phyloP scores from a whole-genome alignment of 2,888 invertebrate genomes.

The Cacoxenus indagator region DNA sequence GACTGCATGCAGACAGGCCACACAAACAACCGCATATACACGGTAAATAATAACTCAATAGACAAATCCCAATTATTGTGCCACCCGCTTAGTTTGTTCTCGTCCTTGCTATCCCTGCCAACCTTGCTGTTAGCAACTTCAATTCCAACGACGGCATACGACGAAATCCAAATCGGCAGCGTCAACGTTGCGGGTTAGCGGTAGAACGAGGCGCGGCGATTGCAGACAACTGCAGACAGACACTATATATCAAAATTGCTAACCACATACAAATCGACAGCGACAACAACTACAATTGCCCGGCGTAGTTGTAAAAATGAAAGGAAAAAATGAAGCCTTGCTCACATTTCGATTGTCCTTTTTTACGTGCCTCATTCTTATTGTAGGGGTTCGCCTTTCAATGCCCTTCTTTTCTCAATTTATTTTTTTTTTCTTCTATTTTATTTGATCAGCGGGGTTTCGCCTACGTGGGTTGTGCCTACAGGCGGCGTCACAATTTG shows the following conservation, averaged over 20 bases:
- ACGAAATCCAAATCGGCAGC: background rate
- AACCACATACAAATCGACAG: constrained; percentile 26
- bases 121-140: constrained; percentile 23
- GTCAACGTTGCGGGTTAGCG: background rate
- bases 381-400: constrained; percentile 6
- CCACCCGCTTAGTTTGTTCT: constrained; percentile 53
- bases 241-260: constrained; percentile 14
- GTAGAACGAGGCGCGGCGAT: background rate
- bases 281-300: constrained; percentile 27
- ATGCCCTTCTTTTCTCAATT: constrained; percentile 34
- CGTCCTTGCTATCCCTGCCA: background rate
- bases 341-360: constrained; percentile 59
- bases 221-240: constrained; percentile 1
- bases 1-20: constrained; percentile 36
- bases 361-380: constrained; percentile 30
- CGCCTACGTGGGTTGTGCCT: constrained; percentile 57
- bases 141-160: constrained; percentile 10
- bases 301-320: constrained; percentile 31
- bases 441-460: constrained; percentile 69
- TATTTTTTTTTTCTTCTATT: constrained; percentile 40
- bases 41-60: constrained; percentile 64
- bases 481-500: constrained; percentile 49
- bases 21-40: background rate
- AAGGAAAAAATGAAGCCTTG: constrained; percentile 39
- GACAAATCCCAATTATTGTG: constrained; percentile 60